A percentile compares a stretch with the other conserved stretches of the same genome.
Conservation (phyloP, 2,113 vertebrate species). For the Marcusenius ussheri region DNA sequence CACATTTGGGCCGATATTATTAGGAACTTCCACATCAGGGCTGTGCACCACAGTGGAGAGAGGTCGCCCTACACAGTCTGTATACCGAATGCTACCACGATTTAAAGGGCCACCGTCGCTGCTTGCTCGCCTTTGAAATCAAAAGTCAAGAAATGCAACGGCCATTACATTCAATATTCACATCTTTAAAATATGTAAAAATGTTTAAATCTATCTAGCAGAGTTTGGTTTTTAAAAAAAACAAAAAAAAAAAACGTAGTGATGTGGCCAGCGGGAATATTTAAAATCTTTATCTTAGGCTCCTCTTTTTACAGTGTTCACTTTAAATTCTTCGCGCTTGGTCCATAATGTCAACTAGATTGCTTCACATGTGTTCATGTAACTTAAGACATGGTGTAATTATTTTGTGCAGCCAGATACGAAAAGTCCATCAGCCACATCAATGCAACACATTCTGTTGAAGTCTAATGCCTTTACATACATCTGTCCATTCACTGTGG, state of each 20-base stretch:
- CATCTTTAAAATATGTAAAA: background rate
- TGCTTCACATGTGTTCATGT: background rate
- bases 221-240: background rate
- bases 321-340: background rate
- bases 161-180: background rate
- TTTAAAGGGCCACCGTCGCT: background rate
- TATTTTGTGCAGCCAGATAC: background rate
- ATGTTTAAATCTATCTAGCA: background rate
- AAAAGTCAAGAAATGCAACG: background rate
- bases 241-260: background rate
- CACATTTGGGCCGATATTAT: background rate
- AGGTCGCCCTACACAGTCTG: background rate
- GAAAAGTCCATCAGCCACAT: background rate
- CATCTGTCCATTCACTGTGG: background rate
- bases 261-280: background rate
- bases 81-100: background rate
- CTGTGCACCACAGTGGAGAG: background rate
- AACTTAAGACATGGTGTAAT: background rate
- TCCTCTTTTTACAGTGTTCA: background rate
- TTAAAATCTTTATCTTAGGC: too few species aligned
- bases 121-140: background rate
- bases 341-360: background rate
- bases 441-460: background rate
- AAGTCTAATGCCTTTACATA: background rate
- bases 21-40: background rate